These are phyloP conservation scores for Aphelenchoides bicaudatus DNA, from an alignment of 2,888 invertebrate species.

Conservation along the genomic window DNA sequence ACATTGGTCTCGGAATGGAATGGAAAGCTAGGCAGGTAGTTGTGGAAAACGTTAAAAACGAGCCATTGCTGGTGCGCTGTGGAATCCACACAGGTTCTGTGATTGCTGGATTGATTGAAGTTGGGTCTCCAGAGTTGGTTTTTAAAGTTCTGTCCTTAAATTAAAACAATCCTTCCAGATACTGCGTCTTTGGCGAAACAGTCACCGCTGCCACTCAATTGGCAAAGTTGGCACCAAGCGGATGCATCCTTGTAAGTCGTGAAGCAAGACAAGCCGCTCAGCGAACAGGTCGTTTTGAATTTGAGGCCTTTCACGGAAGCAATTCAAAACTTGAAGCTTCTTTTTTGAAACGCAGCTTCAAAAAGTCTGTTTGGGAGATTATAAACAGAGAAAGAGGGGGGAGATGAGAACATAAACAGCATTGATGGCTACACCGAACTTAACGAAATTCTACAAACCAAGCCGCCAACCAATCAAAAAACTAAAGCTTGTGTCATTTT, in stretches of 20 bases:
- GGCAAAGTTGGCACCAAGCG: neutral
- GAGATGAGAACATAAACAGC: conserved; percentile 50
- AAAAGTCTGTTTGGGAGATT: conserved; percentile 57
- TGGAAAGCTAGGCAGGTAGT: conserved; percentile 44
- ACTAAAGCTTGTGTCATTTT: too few relatives aligned
- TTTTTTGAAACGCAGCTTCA: conserved; percentile 45
- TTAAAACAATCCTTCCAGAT: neutral
- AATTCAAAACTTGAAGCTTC: conserved; percentile 48
- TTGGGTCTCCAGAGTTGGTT: conserved; percentile 45
- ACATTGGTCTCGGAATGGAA: conserved; percentile 59
- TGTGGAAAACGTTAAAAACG: conserved; percentile 23
- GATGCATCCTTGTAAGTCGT: neutral
- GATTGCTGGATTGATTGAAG: conserved; percentile 50
- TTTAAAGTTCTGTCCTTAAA: neutral
- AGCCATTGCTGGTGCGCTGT: conserved; percentile 42
- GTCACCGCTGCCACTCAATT: neutral
- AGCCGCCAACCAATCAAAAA: too few relatives aligned
- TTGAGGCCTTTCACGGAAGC: conserved; percentile 42
- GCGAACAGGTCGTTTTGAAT: conserved; percentile 48
- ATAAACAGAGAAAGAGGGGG: conserved; percentile 44
- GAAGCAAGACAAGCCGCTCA: conserved; percentile 32
- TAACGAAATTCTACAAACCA: conserved; percentile 29
- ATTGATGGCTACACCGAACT: conserved; percentile 56
- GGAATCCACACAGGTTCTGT: conserved; percentile 51
- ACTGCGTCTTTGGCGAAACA: conserved; percentile 8